phyloP scores from a whole-genome alignment of 2,888 invertebrate genomes.

The Colletes collaris region DNA sequence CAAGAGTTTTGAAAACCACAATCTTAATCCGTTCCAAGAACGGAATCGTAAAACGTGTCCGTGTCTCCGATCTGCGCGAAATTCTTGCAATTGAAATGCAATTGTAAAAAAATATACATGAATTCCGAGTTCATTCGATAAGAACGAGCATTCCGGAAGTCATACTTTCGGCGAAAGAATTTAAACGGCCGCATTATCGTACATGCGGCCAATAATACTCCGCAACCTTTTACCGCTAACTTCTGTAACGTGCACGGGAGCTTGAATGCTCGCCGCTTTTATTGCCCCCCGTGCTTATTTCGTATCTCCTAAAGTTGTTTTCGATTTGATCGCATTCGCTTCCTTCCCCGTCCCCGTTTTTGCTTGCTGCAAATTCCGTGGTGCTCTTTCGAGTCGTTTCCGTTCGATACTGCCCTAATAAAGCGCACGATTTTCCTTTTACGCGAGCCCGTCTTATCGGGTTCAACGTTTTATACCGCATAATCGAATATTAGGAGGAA shows the following conservation, averaged over 20 bases:
- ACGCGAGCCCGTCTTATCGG: background rate
- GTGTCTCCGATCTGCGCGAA: background rate
- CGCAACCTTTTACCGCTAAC: conserved; percentile 18
- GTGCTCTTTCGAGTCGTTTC: background rate
- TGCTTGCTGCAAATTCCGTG: background rate
- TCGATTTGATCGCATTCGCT: conserved; percentile 22
- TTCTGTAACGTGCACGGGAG: conserved; percentile 7
- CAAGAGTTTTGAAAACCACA: too few species aligned
- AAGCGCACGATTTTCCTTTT: conserved; percentile 12
- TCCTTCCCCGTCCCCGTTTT: background rate
- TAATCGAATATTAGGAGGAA: background rate
- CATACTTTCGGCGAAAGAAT: conserved; percentile 15
- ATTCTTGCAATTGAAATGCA: background rate
- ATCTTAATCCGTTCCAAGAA: too few species aligned
- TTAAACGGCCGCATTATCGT: conserved; percentile 21
- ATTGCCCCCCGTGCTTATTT: conserved; percentile 20
- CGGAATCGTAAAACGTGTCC: too few species aligned
- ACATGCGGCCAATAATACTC: conserved; percentile 15
- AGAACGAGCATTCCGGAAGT: background rate
- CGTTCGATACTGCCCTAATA: conserved; percentile 10
- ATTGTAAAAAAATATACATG: background rate
- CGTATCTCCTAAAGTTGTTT: conserved; percentile 20
- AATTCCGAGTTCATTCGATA: background rate
- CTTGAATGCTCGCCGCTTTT: conserved; percentile 3
- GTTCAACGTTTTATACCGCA: background rate